phyloP scores from a whole-genome alignment of 1,140 invertebrate species.

The Hyphantria cunea region DNA sequence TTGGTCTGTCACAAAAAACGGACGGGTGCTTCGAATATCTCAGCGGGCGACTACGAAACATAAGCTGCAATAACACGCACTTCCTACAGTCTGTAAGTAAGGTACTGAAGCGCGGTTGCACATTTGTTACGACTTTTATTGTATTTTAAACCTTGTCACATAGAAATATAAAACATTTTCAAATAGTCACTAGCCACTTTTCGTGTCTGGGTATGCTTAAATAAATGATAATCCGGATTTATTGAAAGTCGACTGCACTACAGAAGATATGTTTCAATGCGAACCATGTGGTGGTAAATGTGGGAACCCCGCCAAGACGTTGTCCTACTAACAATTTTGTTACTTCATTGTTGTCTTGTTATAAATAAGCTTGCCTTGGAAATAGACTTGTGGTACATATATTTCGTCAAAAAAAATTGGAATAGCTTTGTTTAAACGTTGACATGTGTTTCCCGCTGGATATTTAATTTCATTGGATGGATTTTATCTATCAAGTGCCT shows the following conservation, averaged over 20 bases:
- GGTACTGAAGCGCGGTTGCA: conserved; percentile 45
- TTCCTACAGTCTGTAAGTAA: conserved; percentile 65
- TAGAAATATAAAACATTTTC: conserved; percentile 47
- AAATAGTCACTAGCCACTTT: conserved; percentile 35
- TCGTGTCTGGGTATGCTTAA: conserved; percentile 50
- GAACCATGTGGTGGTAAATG: conserved; percentile 76
- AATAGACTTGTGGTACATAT: conserved; percentile 1
- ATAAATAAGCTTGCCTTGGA: conserved; percentile 36
- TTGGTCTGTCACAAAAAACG: conserved; percentile 80
- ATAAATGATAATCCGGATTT: conserved; percentile 76
- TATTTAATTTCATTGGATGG: conserved; percentile 12
- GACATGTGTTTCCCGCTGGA: conserved; percentile 12
- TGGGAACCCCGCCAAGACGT: conserved; percentile 77
- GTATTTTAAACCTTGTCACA: conserved; percentile 52
- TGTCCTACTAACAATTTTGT: conserved; percentile 72
- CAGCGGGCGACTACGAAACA: conserved; percentile 74
- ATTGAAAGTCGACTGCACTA: conserved; percentile 69
- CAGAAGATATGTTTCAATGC: conserved; percentile 68
- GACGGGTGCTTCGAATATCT: conserved; percentile 76
- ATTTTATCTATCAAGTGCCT: conserved; percentile 6
- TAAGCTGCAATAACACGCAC: conserved; percentile 80
- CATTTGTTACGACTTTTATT: conserved; percentile 33
- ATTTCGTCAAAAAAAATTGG: too few relatives aligned
- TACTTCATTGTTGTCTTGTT: conserved; percentile 71
- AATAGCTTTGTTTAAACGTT: background rate